Percentiles rank a stretch among this genome's conserved stretches.
Evolutionary conservation across 2,888 invertebrate genomes (phyloP).

Genomic region (Sarcophaga variegata): DNA sequence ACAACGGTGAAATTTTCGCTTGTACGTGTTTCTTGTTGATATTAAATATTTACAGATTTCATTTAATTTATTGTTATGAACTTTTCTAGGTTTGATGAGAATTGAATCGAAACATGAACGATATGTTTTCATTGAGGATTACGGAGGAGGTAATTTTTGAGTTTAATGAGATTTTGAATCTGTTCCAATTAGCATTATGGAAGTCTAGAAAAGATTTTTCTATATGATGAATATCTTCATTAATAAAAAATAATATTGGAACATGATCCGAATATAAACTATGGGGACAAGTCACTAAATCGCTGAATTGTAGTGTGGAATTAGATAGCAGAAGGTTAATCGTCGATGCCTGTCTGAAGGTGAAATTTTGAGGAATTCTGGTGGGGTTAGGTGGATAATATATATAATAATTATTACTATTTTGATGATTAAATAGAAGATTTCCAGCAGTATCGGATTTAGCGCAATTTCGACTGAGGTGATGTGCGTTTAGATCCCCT

Average conservation of each 20-base stretch:
- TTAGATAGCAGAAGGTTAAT: background rate
- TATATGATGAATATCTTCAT: background rate
- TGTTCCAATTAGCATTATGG: background rate
- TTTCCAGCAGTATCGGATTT: background rate
- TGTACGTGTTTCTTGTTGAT: too few species aligned
- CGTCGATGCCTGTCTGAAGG: background rate
- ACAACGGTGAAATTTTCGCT: background rate
- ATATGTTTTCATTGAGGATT: too few species aligned
- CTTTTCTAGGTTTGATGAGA: too few species aligned
- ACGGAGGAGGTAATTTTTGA: too few species aligned
- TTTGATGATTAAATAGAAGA: background rate
- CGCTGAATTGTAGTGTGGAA: background rate
- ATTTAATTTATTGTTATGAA: background rate
- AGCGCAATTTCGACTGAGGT: background rate
- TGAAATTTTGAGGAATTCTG: background rate
- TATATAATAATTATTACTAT: background rate
- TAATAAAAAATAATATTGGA: background rate
- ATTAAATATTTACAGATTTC: background rate
- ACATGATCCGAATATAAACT: background rate
- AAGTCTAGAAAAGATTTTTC: background rate
- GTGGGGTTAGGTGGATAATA: slow-evolving; percentile 5
- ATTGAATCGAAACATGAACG: too few species aligned
- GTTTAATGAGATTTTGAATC: too few species aligned
- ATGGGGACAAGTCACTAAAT: background rate
- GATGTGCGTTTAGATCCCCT: background rate